phyloP scores from a whole-genome alignment of 2,888 invertebrate species.

The Morpho deidamia region DNA sequence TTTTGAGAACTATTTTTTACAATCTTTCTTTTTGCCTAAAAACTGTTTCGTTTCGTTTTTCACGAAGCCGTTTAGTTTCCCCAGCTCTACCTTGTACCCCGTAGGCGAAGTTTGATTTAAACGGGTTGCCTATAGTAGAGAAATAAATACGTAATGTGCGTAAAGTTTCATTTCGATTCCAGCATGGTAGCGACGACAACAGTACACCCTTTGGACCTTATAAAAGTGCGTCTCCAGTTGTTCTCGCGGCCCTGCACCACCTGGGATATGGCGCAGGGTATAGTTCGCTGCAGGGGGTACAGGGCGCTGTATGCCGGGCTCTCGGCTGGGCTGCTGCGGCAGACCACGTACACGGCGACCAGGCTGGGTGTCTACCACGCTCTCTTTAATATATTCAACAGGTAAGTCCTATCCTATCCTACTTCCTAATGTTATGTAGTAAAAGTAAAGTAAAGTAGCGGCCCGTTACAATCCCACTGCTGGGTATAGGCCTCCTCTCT shows the following conservation, averaged over 20 bases:
- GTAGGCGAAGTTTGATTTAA: too few species aligned
- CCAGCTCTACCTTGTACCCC: too few species aligned
- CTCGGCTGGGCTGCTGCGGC: conserved; percentile 92
- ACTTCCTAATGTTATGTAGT: too few species aligned
- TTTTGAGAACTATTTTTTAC: too few species aligned
- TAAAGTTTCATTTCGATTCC: conserved; percentile 8
- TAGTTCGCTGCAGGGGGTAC: conserved; percentile 89
- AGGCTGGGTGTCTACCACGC: conserved; percentile 93
- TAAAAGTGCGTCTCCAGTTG: conserved; percentile 97
- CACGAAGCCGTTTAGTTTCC: too few species aligned
- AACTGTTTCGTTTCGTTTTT: too few species aligned
- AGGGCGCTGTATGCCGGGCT: conserved; percentile 91
- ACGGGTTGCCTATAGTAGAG: too few species aligned
- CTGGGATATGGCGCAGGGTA: conserved; percentile 80
- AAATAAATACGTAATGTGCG: too few species aligned
- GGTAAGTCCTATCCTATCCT: conserved; percentile 50
- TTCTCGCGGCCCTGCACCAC: conserved; percentile 86
- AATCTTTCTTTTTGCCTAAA: too few species aligned
- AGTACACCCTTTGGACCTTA: conserved; percentile 96
- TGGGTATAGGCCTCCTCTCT: too few species aligned
- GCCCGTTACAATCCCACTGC: too few species aligned
- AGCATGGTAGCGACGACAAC: conserved; percentile 94
- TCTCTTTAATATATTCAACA: conserved; percentile 84
- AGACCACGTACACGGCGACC: conserved; percentile 97
- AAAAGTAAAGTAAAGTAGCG: too few species aligned